A percentile compares a stretch with the other conserved stretches of the same genome.
These are phyloP conservation scores for Piscicola geometra DNA, from an alignment of 2,888 invertebrate genomes.

Conservation along the genomic window DNA sequence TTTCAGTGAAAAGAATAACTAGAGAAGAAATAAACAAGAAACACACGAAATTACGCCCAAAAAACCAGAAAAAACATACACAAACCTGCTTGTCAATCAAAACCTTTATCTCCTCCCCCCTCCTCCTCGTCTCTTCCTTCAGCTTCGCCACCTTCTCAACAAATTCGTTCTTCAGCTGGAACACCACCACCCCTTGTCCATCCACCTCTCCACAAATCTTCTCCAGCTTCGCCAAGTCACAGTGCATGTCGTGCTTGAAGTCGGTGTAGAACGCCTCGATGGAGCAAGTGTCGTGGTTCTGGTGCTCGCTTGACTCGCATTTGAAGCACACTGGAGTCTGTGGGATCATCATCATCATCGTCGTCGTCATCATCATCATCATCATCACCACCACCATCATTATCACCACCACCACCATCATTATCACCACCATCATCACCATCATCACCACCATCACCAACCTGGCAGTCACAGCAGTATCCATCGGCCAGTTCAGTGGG, in stretches of 20 bases:
- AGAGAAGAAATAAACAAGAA: too few relatives aligned
- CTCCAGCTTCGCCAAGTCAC: constrained; percentile 23
- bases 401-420: background rate
- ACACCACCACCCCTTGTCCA: background rate
- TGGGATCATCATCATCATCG: constrained; percentile 9
- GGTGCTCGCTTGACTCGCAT: constrained; percentile 10
- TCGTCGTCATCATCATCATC: constrained; percentile 20
- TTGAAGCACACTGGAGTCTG: constrained; percentile 23
- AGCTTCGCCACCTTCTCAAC: background rate
- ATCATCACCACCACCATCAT: background rate
- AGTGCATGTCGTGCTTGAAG: constrained; percentile 11
- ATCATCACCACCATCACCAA: background rate
- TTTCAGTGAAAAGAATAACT: too few relatives aligned
- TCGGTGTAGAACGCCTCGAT: constrained; percentile 28
- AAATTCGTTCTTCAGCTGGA: constrained; percentile 2
- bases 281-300: constrained; percentile 18
- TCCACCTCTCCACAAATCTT: constrained; percentile 29
- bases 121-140: constrained; percentile 26
- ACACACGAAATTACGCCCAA: too few relatives aligned
- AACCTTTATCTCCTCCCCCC: constrained; percentile 27
- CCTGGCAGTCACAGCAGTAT: constrained; percentile 24
- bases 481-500: constrained; percentile 8
- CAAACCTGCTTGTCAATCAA: constrained; percentile 31
- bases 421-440: background rate
- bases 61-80: too few relatives aligned